These are phyloP conservation scores for Melanchra persicariae DNA, from an alignment of 2,888 invertebrate species.

Conservation along the genomic window DNA sequence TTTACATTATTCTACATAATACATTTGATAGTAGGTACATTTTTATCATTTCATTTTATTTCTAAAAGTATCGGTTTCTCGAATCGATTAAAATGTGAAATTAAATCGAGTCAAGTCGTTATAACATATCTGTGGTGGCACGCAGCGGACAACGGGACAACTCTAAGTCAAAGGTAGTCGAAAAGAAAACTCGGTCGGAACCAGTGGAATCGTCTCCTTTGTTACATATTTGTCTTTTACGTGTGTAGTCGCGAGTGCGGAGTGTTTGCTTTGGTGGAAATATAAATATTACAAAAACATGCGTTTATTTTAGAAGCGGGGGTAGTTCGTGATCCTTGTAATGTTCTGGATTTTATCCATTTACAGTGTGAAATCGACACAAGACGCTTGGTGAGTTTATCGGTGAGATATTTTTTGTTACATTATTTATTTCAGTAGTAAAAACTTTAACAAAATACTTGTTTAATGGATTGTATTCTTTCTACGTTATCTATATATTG, in stretches of 20 bases:
- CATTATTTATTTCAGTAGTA: conserved; percentile 23
- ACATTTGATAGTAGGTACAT: conserved; percentile 14
- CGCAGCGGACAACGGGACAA: conserved; percentile 42
- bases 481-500: conserved; percentile 9
- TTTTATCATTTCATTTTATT: too few species aligned
- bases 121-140: conserved; percentile 50
- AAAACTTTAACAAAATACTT: conserved; percentile 30
- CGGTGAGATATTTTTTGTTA: conserved; percentile 54
- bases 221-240: conserved; percentile 55
- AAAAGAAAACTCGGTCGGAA: conserved; percentile 53
- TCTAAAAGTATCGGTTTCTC: conserved; percentile 3
- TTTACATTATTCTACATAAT: not conserved
- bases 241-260: conserved; percentile 48
- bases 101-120: conserved; percentile 12
- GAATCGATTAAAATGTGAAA: conserved; percentile 30
- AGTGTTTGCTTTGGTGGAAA: conserved; percentile 38
- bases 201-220: conserved; percentile 59
- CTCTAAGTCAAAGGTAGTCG: conserved; percentile 52
- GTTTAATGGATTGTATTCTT: conserved; percentile 20
- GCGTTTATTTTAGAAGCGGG: conserved; percentile 36
- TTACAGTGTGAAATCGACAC: conserved; percentile 80
- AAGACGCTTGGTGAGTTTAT: conserved; percentile 77
- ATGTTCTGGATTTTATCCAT: conserved; percentile 63
- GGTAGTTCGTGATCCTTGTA: conserved; percentile 27
- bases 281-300: conserved; percentile 42